Base-by-base conservation (phyloP, 2,888 invertebrate genomes). In the Tortricodes alternella region DNA sequence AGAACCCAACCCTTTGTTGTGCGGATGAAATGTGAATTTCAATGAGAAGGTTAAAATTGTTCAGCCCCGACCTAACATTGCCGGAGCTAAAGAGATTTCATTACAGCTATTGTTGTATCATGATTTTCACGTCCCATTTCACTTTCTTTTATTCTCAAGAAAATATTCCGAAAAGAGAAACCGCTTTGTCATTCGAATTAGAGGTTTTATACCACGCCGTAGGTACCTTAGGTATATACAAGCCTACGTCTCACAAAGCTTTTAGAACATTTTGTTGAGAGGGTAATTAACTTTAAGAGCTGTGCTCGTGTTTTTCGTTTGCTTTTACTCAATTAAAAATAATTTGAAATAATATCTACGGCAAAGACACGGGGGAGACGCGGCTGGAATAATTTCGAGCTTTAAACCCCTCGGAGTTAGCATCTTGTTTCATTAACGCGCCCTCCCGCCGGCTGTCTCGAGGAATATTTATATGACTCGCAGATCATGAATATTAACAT, bases 321-420 rank as follows among this genome's bases (percentile, higher is more conserved):
- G 83, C 83, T 81, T 83, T 82, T 83, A 80, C 77, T 80, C 84
- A 87, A 87, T 87, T 87, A 87, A 86, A 87, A 87, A 86, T 87
- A 85, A 88, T 87, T 83, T 83, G 75, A 80, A 87, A 84, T 87
- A 85, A 87, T 85, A 84, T 80, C 78, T 62, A 63, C 72, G 73
- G 74, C 74, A 80, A 80, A 82, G 83, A 77, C 74, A 71, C 63
- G 67, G 65, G 70, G 63, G 75, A 27, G 48, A 78, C 77, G 83
- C 72, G 75, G 61, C 71, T 65, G 71, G 84, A 83, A 85, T 88
- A 83, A 85, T 83, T 86, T 79, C 65, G 72, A 77, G 77, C 75
- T 76, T 70, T 68, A 71, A 76, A 73, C 70, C 70, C 67, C 72
- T 66, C 68, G 65, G 78, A 79, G 81, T 85, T 80, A 81, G 82